Conservation (phyloP, 2,888 invertebrate genomes). For the Ichneumoninae sp. region DNA sequence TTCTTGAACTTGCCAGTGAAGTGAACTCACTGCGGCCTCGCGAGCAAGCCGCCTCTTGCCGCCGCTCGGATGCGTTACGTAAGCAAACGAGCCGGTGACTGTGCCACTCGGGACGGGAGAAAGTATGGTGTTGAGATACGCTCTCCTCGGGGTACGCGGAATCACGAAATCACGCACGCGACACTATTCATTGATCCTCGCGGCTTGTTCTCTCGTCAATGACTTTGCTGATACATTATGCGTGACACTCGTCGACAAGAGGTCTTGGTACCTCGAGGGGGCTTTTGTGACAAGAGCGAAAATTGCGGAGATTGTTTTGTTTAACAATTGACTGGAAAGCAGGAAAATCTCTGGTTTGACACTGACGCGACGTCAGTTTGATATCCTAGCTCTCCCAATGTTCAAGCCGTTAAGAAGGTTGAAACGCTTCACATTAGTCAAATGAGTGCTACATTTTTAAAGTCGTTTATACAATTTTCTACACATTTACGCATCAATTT, state of each 20-base stretch:
- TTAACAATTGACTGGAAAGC: too few species aligned
- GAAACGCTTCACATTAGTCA: too few species aligned
- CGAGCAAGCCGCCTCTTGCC: neutral
- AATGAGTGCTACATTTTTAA: too few species aligned
- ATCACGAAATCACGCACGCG: slow-evolving; percentile 35
- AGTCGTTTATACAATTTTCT: too few species aligned
- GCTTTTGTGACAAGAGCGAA: neutral
- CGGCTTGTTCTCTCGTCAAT: slow-evolving; percentile 21
- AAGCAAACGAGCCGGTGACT: slow-evolving; percentile 47
- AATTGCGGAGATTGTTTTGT: neutral
- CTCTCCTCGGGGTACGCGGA: slow-evolving; percentile 32
- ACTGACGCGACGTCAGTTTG: too few species aligned
- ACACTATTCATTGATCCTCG: slow-evolving; percentile 36
- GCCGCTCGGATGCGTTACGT: slow-evolving; percentile 26
- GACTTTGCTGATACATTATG: neutral
- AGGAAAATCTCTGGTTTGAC: too few species aligned
- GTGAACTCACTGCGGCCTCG: slow-evolving; percentile 20
- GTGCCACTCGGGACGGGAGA: slow-evolving; percentile 45
- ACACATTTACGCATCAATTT: too few species aligned
- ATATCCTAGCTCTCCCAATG: too few species aligned
- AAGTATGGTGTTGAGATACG: slow-evolving; percentile 38
- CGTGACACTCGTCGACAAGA: neutral
- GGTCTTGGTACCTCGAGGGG: neutral
- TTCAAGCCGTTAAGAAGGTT: too few species aligned
- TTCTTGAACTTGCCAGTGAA: slow-evolving; percentile 43